These are phyloP conservation scores for Rynchops niger DNA, from an alignment of 2,113 vertebrate species.

Conservation along the genomic window DNA sequence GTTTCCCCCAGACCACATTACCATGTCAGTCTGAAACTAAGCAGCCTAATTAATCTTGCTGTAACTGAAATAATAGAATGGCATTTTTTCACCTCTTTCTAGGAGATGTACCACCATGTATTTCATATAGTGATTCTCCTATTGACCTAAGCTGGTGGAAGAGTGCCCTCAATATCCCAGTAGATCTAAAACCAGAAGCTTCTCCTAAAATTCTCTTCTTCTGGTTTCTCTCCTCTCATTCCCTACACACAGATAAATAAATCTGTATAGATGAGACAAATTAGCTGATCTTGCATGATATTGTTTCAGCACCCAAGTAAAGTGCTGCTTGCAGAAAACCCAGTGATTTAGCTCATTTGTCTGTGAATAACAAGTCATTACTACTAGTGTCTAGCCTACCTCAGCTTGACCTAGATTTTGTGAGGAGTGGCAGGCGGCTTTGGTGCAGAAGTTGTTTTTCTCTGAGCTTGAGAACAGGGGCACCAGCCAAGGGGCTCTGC, in stretches of 20 bases:
- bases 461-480: neutral
- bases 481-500: neutral
- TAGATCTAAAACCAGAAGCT: neutral
- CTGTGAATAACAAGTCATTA: neutral
- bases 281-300: neutral
- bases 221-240: neutral
- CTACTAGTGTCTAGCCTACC: neutral
- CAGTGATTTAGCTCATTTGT: neutral
- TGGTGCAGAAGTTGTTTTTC: neutral
- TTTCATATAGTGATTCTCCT: neutral
- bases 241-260: neutral
- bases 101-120: neutral
- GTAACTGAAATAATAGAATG: neutral
- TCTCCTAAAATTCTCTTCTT: neutral
- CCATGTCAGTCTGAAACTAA: neutral
- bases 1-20: neutral
- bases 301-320: neutral
- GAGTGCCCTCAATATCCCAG: neutral
- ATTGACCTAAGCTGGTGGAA: neutral
- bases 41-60: neutral
- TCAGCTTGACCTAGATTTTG: neutral
- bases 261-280: neutral
- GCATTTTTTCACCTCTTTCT: neutral
- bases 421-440: neutral
- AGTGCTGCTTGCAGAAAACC: neutral